Conservation (phyloP, 2,797 vertebrate genomes). For the Selene dorsalis region DNA sequence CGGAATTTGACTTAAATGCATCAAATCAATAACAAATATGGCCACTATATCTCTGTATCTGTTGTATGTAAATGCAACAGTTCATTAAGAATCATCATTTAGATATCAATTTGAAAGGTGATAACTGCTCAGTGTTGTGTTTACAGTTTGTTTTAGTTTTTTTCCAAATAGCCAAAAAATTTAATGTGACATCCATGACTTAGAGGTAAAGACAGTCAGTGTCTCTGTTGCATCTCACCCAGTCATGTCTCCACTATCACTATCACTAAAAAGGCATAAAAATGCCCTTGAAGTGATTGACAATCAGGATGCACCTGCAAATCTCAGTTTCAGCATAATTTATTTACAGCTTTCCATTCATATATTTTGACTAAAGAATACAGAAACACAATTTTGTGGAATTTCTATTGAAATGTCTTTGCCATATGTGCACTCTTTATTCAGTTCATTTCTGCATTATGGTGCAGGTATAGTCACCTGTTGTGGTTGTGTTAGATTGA, state of each 20-base stretch:
- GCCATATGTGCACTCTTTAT: too few relatives aligned
- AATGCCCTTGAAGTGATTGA: neutral
- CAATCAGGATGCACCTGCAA: neutral
- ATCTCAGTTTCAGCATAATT: neutral
- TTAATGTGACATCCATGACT: neutral
- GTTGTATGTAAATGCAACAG: neutral
- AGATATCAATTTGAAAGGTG: neutral
- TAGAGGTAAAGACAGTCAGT: too few relatives aligned
- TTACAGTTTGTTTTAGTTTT: neutral
- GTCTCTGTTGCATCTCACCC: too few relatives aligned
- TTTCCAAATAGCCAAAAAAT: neutral
- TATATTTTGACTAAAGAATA: neutral
- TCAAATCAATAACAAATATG: neutral
- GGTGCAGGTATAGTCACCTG: neutral
- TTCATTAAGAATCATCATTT: neutral
- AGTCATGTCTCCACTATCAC: too few relatives aligned
- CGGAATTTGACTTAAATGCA: neutral
- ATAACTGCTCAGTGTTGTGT: neutral
- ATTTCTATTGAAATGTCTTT: neutral
- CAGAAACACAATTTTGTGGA: neutral
- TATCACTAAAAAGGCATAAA: neutral
- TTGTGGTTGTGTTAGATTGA: constrained; percentile 22
- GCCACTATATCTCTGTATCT: neutral
- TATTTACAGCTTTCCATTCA: neutral
- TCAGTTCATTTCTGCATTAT: too few relatives aligned